Percentiles rank a stretch among this genome's conserved stretches.
Conservation (phyloP, 1,140 invertebrate species). For the Drosophila watanabei region DNA sequence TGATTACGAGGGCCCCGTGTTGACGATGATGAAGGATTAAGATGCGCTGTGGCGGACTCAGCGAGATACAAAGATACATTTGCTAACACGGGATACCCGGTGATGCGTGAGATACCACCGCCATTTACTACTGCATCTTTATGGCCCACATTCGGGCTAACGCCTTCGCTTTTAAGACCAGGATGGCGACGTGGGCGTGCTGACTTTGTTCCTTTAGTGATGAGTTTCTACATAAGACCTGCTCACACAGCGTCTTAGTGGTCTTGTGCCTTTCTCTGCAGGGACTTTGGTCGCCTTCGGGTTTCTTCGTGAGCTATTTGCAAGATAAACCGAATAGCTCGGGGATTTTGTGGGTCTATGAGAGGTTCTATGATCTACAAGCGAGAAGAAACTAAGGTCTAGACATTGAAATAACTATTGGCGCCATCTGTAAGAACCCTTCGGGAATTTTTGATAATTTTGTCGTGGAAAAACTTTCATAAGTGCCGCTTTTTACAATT, state of each 20-base stretch:
- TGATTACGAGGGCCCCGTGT: constrained; percentile 18
- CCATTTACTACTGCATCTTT: constrained; percentile 64
- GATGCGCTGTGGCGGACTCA: constrained; percentile 36
- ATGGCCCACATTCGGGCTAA: constrained; percentile 49
- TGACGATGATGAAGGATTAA: constrained; percentile 78
- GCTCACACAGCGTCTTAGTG: too few relatives aligned
- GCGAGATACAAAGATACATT: constrained; percentile 38
- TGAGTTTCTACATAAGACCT: neutral
- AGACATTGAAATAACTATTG: constrained; percentile 12
- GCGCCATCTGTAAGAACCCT: constrained; percentile 52
- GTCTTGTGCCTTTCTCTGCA: neutral
- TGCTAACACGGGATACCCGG: constrained; percentile 12
- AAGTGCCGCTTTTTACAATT: constrained; percentile 16
- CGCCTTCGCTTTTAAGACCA: neutral
- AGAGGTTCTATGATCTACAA: neutral
- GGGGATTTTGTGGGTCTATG: too few relatives aligned
- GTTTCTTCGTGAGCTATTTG: neutral
- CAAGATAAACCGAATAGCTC: neutral
- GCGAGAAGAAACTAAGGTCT: neutral
- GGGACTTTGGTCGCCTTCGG: neutral
- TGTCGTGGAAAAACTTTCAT: neutral
- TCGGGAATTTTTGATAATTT: constrained; percentile 1
- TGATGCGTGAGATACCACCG: constrained; percentile 55
- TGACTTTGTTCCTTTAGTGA: neutral
- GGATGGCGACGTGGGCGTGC: constrained; percentile 4